Evolutionary conservation across 92 coral and sea anemone species (phyloP).

Genomic region (Epizoanthus scotinus): DNA sequence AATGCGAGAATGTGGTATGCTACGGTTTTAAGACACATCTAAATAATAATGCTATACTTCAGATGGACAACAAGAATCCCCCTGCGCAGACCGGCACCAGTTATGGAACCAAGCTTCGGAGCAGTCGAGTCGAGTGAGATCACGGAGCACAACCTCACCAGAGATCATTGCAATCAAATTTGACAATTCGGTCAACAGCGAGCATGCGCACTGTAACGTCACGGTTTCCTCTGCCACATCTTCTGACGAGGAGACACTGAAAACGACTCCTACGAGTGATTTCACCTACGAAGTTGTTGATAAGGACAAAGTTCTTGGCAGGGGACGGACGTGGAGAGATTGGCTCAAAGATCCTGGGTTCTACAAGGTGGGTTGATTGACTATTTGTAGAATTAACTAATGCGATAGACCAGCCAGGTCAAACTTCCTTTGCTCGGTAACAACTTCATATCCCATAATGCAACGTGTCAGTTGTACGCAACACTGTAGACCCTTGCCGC

Average conservation of each 20-base stretch:
- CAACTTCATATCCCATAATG: too few species aligned
- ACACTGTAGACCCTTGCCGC: too few species aligned
- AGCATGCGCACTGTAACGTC: slow-evolving; percentile 37
- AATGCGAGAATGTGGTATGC: too few species aligned
- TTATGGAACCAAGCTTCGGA: slow-evolving; percentile 33
- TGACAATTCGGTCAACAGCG: slow-evolving; percentile 36
- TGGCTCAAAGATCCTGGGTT: slow-evolving; percentile 74
- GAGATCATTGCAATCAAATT: slow-evolving; percentile 41
- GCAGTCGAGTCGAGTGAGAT: slow-evolving; percentile 45
- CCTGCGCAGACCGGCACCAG: slow-evolving; percentile 37
- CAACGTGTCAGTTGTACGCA: too few species aligned
- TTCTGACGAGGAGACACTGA: not conserved
- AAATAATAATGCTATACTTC: too few species aligned
- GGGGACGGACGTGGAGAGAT: slow-evolving; percentile 55
- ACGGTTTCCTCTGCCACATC: slow-evolving; percentile 16
- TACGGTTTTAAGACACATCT: too few species aligned
- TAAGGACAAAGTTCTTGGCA: slow-evolving; percentile 16
- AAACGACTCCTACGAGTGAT: not conserved
- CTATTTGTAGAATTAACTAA: too few species aligned
- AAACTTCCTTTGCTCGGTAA: too few species aligned
- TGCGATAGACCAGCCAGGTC: too few species aligned
- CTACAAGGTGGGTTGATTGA: slow-evolving; percentile 48
- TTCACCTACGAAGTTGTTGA: not conserved
- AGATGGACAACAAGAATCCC: not conserved
- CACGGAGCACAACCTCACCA: slow-evolving; percentile 56